phyloP scores from a whole-genome alignment of 2,113 vertebrate species.

The Setophaga coronata region DNA sequence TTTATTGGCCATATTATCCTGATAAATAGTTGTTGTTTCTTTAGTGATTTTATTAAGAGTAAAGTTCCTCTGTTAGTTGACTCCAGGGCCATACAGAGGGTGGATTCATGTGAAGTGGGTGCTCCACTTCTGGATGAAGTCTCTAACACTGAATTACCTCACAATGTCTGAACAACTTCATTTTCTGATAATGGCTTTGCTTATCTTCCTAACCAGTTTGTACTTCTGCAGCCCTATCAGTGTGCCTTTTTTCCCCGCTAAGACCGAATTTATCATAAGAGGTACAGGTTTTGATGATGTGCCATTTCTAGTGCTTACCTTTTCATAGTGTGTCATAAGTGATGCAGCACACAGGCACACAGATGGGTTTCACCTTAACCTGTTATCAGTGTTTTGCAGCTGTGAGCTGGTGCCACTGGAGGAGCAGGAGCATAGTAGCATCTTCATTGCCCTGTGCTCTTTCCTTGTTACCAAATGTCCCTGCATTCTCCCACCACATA shows the following conservation, averaged over 20 bases:
- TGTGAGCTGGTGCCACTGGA: not conserved
- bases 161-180: fast-evolving
- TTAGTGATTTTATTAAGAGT: not conserved
- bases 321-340: not conserved
- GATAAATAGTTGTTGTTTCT: not conserved
- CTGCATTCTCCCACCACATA: not conserved
- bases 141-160: not conserved
- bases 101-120: not conserved
- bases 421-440: not conserved
- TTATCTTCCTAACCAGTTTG: slow-evolving; percentile 22
- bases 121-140: not conserved
- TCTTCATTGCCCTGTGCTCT: not conserved
- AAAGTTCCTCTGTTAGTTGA: not conserved
- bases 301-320: not conserved
- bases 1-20: not conserved
- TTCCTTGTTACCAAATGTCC: not conserved
- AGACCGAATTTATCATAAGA: not conserved
- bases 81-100: not conserved
- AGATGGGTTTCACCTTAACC: not conserved
- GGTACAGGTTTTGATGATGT: not conserved
- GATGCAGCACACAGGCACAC: not conserved
- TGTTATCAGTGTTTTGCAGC: slow-evolving; percentile 12
- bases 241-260: fast-evolving
- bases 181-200: not conserved
- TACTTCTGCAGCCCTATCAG: not conserved